Percentiles rank a stretch among this genome's conserved stretches.
phyloP scores from a whole-genome alignment of 1,140 invertebrate genomes.

The Heliconius hermathena region DNA sequence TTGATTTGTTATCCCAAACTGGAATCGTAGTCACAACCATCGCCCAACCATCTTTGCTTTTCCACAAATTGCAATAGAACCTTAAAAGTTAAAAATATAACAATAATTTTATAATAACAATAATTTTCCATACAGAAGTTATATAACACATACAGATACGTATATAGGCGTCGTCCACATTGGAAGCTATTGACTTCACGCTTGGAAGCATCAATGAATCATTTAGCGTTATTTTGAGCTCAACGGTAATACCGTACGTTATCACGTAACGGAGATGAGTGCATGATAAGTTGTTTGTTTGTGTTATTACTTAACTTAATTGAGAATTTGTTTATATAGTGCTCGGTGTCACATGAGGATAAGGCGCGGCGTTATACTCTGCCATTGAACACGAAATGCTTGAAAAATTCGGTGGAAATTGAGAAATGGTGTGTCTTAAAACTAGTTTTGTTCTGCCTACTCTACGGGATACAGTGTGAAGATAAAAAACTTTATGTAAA shows the following conservation, averaged over 20 bases:
- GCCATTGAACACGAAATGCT: neutral
- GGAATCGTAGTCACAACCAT: too few relatives aligned
- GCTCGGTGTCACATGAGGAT: too few relatives aligned
- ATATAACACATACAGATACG: neutral
- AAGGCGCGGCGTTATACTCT: too few relatives aligned
- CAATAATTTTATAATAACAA: too few relatives aligned
- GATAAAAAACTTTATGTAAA: too few relatives aligned
- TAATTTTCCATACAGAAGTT: too few relatives aligned
- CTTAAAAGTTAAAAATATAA: too few relatives aligned
- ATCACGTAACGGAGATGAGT: neutral
- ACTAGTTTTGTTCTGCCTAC: neutral
- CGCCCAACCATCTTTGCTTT: too few relatives aligned
- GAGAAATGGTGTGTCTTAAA: neutral
- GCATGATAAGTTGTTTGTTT: neutral
- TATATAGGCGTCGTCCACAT: neutral
- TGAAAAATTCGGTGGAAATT: neutral
- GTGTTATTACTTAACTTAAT: constrained; percentile 8
- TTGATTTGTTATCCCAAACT: too few relatives aligned
- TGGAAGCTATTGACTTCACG: constrained; percentile 12
- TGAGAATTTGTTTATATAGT: neutral
- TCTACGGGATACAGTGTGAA: neutral
- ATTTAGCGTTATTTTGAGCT: neutral
- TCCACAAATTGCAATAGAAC: too few relatives aligned
- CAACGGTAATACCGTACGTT: neutral
- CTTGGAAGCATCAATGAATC: constrained; percentile 10